Evolutionary conservation across 1,140 invertebrate species (phyloP).

Genomic region (Ephestia elutella): DNA sequence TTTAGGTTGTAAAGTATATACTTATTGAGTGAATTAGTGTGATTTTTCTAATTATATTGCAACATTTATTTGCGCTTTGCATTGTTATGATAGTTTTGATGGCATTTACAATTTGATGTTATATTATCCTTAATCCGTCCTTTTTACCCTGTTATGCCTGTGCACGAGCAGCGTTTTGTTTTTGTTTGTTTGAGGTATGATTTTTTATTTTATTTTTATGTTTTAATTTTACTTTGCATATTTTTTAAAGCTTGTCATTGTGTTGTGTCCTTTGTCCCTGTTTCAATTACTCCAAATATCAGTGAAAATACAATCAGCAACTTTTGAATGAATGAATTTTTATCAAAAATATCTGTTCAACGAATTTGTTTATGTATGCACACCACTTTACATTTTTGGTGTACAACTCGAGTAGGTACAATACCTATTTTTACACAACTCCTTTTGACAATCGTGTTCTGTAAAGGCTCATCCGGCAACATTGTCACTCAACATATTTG

Average conservation of each 20-base stretch:
- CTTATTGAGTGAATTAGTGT: slow-evolving; percentile 43
- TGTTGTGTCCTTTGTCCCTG: not conserved
- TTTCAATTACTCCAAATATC: no score
- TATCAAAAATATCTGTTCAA: no score
- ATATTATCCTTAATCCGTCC: slow-evolving; percentile 50
- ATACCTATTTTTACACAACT: no score
- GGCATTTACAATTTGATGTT: slow-evolving; percentile 40
- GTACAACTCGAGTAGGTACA: no score
- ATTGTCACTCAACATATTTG: no score
- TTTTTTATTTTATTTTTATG: slow-evolving; percentile 35
- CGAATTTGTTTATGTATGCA: no score
- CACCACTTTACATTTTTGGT: no score
- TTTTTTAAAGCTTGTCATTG: not conserved
- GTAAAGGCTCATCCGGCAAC: no score
- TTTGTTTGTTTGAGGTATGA: slow-evolving; percentile 54
- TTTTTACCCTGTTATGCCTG: slow-evolving; percentile 37
- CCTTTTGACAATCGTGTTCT: no score
- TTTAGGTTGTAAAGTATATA: slow-evolving; percentile 54
- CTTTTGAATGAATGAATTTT: no score
- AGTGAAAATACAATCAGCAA: no score
- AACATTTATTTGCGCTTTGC: slow-evolving; percentile 37
- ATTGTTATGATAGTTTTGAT: slow-evolving; percentile 51
- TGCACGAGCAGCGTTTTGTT: slow-evolving; percentile 52
- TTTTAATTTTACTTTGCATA: slow-evolving; percentile 13
- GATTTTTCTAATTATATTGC: slow-evolving; percentile 37